A percentile compares a stretch with the other conserved stretches of the same genome.
These are phyloP conservation scores for Cylloceria caligata DNA, from an alignment of 2,888 invertebrate species.

Conservation along the genomic window DNA sequence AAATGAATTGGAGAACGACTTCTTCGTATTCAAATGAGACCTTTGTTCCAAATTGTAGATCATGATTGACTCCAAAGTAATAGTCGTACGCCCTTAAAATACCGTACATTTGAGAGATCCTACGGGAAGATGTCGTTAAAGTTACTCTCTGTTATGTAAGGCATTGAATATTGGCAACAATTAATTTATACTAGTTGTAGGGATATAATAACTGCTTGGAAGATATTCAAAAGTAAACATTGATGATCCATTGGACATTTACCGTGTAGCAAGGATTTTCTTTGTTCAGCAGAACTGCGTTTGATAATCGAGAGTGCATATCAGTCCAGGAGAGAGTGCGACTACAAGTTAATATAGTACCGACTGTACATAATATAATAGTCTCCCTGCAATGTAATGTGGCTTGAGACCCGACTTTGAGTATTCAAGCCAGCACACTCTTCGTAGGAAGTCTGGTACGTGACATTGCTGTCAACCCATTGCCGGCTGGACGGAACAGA, in stretches of 20 bases:
- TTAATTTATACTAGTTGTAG: too few relatives aligned
- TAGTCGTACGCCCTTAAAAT: too few relatives aligned
- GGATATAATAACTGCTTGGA: too few relatives aligned
- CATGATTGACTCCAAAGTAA: too few relatives aligned
- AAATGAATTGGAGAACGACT: too few relatives aligned
- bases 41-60: too few relatives aligned
- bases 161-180: too few relatives aligned
- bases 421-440: slow-evolving; percentile 77
- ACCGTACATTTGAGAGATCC: too few relatives aligned
- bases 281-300: not conserved
- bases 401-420: slow-evolving; percentile 65
- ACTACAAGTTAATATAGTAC: not conserved
- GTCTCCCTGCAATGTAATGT: not conserved
- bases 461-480: slow-evolving; percentile 79
- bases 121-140: too few relatives aligned
- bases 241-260: not conserved
- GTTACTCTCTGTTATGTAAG: too few relatives aligned
- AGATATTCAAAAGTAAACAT: not conserved
- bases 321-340: not conserved
- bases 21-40: too few relatives aligned
- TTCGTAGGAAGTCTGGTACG: slow-evolving; percentile 82
- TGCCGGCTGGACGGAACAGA: slow-evolving; percentile 8
- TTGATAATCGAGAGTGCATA: not conserved
- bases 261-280: not conserved
- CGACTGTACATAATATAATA: slow-evolving; percentile 14